These are phyloP conservation scores for Coecobrya sp. DNA, from an alignment of 2,888 invertebrate genomes.

Conservation along the genomic window DNA sequence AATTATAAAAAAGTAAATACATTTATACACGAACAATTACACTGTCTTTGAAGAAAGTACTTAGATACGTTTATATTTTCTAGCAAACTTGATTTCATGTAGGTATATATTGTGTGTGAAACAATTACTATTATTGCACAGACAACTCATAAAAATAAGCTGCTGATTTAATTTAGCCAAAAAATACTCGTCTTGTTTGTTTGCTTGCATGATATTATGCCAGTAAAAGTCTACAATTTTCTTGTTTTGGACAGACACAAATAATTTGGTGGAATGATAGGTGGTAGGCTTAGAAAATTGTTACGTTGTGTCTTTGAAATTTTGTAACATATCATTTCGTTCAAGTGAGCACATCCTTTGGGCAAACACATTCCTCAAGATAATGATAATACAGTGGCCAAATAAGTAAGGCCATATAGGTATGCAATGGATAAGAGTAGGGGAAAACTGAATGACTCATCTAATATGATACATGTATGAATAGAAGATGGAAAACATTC, in stretches of 20 bases:
- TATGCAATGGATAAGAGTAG: not conserved
- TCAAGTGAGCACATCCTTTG: slow-evolving; percentile 71
- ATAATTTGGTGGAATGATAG: slow-evolving; percentile 50
- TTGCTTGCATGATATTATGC: not conserved
- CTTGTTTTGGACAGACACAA: slow-evolving; percentile 36
- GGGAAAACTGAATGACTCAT: slow-evolving; percentile 69
- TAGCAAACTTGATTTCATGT: slow-evolving; percentile 7
- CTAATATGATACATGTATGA: not conserved
- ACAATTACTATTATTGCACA: slow-evolving; percentile 2
- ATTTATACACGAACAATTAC: not conserved
- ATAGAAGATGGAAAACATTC: not conserved
- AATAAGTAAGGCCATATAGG: too few relatives aligned
- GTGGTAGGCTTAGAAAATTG: slow-evolving; percentile 39
- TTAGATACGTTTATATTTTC: not conserved
- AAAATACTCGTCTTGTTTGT: not conserved
- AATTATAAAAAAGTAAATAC: slow-evolving; percentile 20
- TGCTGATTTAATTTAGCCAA: slow-evolving; percentile 43
- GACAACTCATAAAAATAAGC: not conserved
- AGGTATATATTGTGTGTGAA: not conserved
- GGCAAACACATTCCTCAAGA: slow-evolving; percentile 26
- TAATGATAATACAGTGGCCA: not conserved
- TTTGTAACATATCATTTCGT: slow-evolving; percentile 65
- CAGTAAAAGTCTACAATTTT: slow-evolving; percentile 12
- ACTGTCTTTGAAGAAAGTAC: not conserved
- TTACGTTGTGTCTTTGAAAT: slow-evolving; percentile 59